Base-by-base conservation (phyloP, 2,888 invertebrate genomes). In the Chydorus sphaericus region DNA sequence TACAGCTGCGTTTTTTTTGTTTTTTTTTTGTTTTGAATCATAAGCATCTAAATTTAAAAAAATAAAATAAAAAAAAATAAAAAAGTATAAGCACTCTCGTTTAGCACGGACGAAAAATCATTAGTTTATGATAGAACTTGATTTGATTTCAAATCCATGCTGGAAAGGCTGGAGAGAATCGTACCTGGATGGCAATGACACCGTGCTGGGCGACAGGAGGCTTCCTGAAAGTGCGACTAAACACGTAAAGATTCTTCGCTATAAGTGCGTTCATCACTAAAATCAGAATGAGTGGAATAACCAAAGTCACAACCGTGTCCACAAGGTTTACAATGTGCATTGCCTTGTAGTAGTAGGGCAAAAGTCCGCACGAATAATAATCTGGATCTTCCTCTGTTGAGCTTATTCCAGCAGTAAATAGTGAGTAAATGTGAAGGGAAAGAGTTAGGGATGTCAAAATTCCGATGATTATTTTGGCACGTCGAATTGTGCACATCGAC, bases 291-390 rank as follows among this genome's bases (percentile, higher is more conserved):
- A 87, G 77, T 2, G 90, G 89, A 36, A 85, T 66, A 6, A 82
- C 74, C 65, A 88, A 82, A 0, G 86, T 82, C 3, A 85, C 63
- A 37, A 80, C 68, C 1, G 83, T 81, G 67, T 90, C 89, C 56
- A 81, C 69, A 54, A 80, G 68, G 67, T 85, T 86, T 64, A 84
- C 79, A 8, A 77, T 69, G 30, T 72, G 75, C 18, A 82, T 81
- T 62, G 77, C 70, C 57, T 73, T 68, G 57, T 70, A 65, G 62
- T 77, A 77, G 14, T 62, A 60, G 48, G 60, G 54, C 20, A 75
- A 69, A 63, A 77, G 69, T 29, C 75, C 73, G 10, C 77, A 78
- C n/a, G 37, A 23, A 16, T 36, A 36, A 16, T 58, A 44, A 26
- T 59, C 58, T 16, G 30, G 26, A 11, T 38, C 38, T 16, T 58